Conservation (phyloP, 2,113 vertebrate species). For the Burhinus bistriatus region DNA sequence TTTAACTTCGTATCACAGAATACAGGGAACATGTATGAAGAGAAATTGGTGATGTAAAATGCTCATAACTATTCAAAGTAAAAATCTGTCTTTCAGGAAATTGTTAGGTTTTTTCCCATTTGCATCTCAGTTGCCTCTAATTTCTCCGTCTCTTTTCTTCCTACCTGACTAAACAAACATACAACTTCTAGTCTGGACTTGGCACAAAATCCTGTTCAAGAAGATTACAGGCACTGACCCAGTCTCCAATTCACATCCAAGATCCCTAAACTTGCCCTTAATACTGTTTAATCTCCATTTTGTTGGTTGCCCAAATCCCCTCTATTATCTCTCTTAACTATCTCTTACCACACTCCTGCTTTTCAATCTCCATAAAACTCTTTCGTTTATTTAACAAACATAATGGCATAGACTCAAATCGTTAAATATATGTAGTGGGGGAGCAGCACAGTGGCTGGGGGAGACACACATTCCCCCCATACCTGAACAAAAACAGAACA, state of each 20-base stretch:
- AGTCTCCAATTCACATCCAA: conserved; percentile 9
- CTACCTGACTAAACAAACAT: neutral
- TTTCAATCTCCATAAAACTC: neutral
- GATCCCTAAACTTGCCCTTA: conserved; percentile 48
- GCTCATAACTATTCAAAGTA: neutral
- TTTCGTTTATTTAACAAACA: neutral
- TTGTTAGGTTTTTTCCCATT: neutral
- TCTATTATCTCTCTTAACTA: neutral
- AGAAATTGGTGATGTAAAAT: neutral
- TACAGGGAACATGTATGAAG: neutral
- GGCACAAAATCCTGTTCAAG: conserved; percentile 18
- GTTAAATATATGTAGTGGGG: neutral
- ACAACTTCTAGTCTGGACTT: neutral
- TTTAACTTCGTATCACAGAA: neutral
- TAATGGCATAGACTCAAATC: neutral
- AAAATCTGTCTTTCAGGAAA: neutral
- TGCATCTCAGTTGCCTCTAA: neutral
- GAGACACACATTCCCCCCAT: no score
- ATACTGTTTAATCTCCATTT: conserved; percentile 54
- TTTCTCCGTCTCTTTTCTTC: neutral
- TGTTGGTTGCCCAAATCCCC: neutral
- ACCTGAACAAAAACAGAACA: neutral
- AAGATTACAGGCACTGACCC: conserved; percentile 35
- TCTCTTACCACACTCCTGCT: neutral
- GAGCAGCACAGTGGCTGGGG: neutral